Percentiles rank a stretch among this genome's conserved stretches.
These are phyloP conservation scores for Mormyrus iriodes DNA, from an alignment of 2,113 vertebrate genomes.

Conservation along the genomic window DNA sequence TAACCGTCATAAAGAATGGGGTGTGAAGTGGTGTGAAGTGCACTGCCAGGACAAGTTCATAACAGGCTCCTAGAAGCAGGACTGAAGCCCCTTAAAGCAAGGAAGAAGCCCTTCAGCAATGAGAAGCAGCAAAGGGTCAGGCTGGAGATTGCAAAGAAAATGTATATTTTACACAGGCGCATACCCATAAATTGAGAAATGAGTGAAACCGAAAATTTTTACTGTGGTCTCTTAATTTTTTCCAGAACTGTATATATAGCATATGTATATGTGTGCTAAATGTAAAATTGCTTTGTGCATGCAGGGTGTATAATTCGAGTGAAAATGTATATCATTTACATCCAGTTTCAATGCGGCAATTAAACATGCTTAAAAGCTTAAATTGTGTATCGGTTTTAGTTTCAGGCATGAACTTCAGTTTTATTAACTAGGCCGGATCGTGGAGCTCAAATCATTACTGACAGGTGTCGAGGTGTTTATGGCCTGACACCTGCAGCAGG, in stretches of 20 bases:
- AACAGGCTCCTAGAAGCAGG: too few species aligned
- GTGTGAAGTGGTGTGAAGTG: too few species aligned
- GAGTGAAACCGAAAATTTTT: too few species aligned
- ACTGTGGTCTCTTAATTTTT: too few species aligned
- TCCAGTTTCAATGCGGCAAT: background rate
- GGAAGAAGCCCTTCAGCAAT: too few species aligned
- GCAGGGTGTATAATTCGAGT: background rate
- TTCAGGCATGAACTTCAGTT: background rate
- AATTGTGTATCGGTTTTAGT: background rate
- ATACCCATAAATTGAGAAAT: too few species aligned
- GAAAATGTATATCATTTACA: background rate
- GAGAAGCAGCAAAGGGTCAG: too few species aligned
- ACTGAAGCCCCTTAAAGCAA: too few species aligned
- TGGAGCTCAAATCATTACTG: slow-evolving; percentile 23
- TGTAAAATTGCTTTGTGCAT: background rate
- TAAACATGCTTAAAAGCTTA: background rate
- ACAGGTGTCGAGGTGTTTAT: slow-evolving; percentile 16
- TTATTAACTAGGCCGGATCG: slow-evolving; percentile 8
- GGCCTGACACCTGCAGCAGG: background rate
- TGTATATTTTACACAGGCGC: too few species aligned
- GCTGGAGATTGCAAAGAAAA: too few species aligned
- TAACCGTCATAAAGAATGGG: too few species aligned
- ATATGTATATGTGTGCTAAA: background rate
- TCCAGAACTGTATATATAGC: background rate
- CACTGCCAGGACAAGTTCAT: too few species aligned